Evolutionary conservation across 2,888 invertebrate genomes (phyloP).

Genomic region (Lysandra bellargus): DNA sequence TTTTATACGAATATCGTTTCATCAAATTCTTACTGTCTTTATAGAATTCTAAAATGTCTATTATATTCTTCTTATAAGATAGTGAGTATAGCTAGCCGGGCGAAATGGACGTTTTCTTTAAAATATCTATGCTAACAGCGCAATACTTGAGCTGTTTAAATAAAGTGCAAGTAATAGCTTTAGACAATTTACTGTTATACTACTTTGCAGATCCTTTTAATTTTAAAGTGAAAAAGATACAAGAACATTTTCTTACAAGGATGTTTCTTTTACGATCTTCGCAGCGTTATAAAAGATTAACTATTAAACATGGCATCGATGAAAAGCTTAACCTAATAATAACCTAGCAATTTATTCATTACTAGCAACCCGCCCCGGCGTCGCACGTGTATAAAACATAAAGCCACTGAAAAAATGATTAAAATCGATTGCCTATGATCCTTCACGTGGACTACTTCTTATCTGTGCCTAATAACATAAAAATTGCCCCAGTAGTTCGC

Average conservation of each 20-base stretch:
- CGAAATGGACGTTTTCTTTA: constrained; percentile 22
- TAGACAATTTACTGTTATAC: constrained; percentile 22
- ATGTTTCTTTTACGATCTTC: not conserved
- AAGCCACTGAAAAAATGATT: too few species aligned
- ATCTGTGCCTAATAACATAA: too few species aligned
- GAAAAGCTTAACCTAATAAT: not conserved
- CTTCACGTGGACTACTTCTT: too few species aligned
- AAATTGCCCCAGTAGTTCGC: too few species aligned
- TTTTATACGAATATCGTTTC: too few species aligned
- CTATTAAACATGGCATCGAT: not conserved
- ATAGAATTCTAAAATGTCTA: too few species aligned
- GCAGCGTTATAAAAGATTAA: not conserved
- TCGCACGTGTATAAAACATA: too few species aligned
- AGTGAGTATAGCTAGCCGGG: not conserved
- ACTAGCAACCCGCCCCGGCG: too few species aligned
- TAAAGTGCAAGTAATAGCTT: constrained; percentile 24
- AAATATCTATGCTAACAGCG: constrained; percentile 23
- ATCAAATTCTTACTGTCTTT: too few species aligned
- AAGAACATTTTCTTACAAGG: not conserved
- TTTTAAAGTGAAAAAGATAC: constrained; percentile 7
- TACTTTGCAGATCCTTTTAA: constrained; percentile 21
- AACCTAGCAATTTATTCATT: too few species aligned
- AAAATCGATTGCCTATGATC: too few species aligned
- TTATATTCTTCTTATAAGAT: not conserved
- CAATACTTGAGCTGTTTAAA: constrained; percentile 17